Evolutionary conservation across 2,888 invertebrate genomes (phyloP).

Genomic region (Metacarcinus magister): DNA sequence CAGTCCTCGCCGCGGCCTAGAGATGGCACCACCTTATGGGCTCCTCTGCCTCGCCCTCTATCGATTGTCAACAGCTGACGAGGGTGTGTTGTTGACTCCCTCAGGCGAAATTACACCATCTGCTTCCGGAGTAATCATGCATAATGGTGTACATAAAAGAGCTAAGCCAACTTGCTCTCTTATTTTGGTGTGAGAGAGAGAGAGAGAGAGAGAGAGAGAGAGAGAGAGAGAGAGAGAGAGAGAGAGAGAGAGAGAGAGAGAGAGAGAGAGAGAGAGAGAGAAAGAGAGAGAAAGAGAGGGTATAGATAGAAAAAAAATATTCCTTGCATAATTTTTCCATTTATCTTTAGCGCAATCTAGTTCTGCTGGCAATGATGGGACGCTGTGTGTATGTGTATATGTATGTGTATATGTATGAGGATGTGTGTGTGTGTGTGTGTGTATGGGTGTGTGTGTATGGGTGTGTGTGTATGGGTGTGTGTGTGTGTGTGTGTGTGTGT

Average conservation of each 20-base stretch:
- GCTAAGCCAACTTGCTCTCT: neutral
- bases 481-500: no score
- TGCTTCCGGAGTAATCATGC: neutral
- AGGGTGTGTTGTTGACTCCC: slow-evolving; percentile 39
- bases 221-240: slow-evolving; percentile 26
- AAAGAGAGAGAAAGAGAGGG: neutral
- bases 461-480: no score
- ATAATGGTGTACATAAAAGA: neutral
- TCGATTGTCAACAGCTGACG: slow-evolving; percentile 36
- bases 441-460: no score
- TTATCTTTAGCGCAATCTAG: no score
- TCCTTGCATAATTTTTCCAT: no score
- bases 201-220: slow-evolving; percentile 12
- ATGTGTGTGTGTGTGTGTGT: no score
- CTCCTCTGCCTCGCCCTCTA: slow-evolving; percentile 33
- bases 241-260: slow-evolving; percentile 13
- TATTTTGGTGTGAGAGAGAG: neutral
- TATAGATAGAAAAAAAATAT: no score
- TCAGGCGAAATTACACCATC: neutral
- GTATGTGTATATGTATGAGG: no score
- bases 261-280: slow-evolving; percentile 26
- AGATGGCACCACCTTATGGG: neutral
- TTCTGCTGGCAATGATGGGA: no score
- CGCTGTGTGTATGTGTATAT: no score
- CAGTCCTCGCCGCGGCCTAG: neutral